These are phyloP conservation scores for Tursiops truncatus DNA, from an alignment of 2,113 vertebrate species.

Conservation along the genomic window DNA sequence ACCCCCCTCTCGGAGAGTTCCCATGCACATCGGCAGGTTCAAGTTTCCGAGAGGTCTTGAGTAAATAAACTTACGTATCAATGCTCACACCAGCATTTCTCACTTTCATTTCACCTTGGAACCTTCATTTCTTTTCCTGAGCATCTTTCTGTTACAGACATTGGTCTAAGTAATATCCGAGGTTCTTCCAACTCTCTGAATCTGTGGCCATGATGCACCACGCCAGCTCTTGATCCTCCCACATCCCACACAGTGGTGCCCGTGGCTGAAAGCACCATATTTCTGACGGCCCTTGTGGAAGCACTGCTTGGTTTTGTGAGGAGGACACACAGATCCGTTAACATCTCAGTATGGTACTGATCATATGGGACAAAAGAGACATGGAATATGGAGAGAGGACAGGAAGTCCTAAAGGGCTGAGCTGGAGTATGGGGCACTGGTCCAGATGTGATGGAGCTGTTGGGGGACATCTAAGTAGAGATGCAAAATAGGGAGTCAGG, in stretches of 20 bases:
- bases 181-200: neutral
- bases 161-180: neutral
- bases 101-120: neutral
- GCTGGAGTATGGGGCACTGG: too few relatives aligned
- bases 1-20: neutral
- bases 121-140: neutral
- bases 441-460: neutral
- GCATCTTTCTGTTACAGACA: neutral
- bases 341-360: neutral
- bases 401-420: neutral
- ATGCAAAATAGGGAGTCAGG: neutral
- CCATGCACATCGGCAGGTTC: neutral
- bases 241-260: neutral
- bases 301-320: neutral
- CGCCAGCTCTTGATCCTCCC: too few relatives aligned
- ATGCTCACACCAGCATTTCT: neutral
- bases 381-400: accelerated
- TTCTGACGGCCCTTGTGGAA: neutral
- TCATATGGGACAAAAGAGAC: accelerated
- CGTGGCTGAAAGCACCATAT: neutral
- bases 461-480: neutral
- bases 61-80: neutral
- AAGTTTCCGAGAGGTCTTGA: neutral
- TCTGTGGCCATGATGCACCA: neutral
- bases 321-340: accelerated